Evolutionary conservation across 2,888 invertebrate species (phyloP), one percentile per base, ranked within the genome.

Genomic region (Melipona beecheii): DNA sequence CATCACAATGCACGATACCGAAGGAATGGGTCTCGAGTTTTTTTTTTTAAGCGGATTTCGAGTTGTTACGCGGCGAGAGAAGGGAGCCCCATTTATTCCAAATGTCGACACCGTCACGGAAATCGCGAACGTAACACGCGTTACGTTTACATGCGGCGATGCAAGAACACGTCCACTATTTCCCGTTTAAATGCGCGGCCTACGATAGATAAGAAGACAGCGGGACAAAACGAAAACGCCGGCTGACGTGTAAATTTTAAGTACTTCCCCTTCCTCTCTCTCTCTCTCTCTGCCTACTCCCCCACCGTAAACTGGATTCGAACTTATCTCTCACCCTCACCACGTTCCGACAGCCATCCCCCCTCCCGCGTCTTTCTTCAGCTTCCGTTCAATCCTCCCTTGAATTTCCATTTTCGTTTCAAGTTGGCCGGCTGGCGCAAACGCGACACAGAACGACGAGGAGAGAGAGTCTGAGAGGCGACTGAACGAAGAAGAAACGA

Each of bases 181-280:
- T 87, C 87, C 87, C 81, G 87, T 85, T 87, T 79, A 77, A 83
- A 87, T 87, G 83, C 65, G 58, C 78, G 27, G 36, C 60, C 62
- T 15, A 36, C 82, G 85, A 87, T 78, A 85, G 87, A 87, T 85
- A 87, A 87, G 85, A 72, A 77, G 81, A 77, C 78, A 72, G 78
- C 76, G 54, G 76, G 80, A 76, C 72, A 81, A 82, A 84, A 78
- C 75, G 78, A 68, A 64, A 78, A 75, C 60, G 69, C 2, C 62
- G 84, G 56, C 56, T 54, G 85, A 74, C 80, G 83, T 85, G 85
- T 87, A 87, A 85, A 87, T 87, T 87, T 77, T 83, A 78, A 81
- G 83, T 70, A 83, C 85, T 83, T 85, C 81, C 85, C 73, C 60
- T 76, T 77, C 58, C 73, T 27, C 27, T 27, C 27, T 27, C 27